A percentile compares a stretch with the other conserved stretches of the same genome.
phyloP scores from a whole-genome alignment of 2,888 invertebrate species.

The Loripinus fragilis region DNA sequence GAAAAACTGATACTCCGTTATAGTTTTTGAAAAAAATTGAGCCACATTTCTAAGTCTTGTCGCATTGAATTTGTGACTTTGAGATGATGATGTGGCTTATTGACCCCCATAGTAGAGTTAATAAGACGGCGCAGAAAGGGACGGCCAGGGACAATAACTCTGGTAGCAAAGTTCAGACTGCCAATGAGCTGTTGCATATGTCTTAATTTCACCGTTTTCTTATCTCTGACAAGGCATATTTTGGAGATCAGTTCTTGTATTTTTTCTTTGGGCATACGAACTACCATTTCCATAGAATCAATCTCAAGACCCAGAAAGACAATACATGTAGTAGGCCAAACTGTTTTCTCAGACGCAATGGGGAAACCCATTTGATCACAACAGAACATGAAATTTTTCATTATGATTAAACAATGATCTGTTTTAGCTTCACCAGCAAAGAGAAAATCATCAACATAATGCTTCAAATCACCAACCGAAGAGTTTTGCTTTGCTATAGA shows the following conservation, averaged over 20 bases:
- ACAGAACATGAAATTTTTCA: neutral
- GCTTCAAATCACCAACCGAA: no score
- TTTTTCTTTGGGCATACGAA: conserved; percentile 25
- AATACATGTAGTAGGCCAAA: conserved; percentile 17
- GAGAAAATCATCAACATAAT: no score
- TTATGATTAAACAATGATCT: no score
- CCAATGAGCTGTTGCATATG: conserved; percentile 22
- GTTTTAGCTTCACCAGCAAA: no score
- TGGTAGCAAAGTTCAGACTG: no score
- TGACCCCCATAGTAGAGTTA: conserved; percentile 18
- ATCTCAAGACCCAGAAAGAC: conserved; percentile 33
- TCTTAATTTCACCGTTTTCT: conserved; percentile 4
- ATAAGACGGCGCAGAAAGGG: conserved; percentile 35
- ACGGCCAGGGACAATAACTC: conserved; percentile 23
- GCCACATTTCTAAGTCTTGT: conserved; percentile 23
- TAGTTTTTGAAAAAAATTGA: conserved; percentile 23
- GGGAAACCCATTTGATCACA: conserved; percentile 16
- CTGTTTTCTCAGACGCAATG: conserved; percentile 18
- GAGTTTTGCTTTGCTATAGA: no score
- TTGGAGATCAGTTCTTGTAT: neutral
- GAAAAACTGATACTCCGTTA: conserved; percentile 14
- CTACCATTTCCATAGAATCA: conserved; percentile 17
- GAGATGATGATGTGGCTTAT: conserved; percentile 21
- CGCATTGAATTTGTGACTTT: neutral
- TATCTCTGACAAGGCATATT: neutral